Evolutionary conservation across 2,888 invertebrate genomes (phyloP), one percentile per base, ranked within the genome.

Genomic region (Xestia ashworthii): DNA sequence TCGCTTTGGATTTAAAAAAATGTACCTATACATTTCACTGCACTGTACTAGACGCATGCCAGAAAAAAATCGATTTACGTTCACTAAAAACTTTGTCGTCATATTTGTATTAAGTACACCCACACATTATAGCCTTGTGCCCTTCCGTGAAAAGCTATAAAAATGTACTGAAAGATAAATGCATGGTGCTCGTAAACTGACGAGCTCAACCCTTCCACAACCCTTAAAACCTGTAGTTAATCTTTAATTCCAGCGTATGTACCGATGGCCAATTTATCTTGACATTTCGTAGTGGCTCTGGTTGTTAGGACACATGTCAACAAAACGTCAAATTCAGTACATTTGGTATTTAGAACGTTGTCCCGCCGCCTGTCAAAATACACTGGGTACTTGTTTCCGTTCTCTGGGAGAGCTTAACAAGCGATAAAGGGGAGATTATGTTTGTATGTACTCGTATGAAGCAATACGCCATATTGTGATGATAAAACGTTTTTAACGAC

Each of bases 101-200:
- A 32, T 72, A 32, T 72, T 68, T 55, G 14, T 74, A 41, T 55
- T 74, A 66, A 19, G 44, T 58, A 32, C 25, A 60, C 12, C 3
- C 1, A 44, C 16, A 74, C 41, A 44, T 62, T n/a, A 67, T 3
- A 48, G 19, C 16, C 65, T 74, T 62, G 11, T 44, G 5, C 22
- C 44, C 66, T 69, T 65, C 71, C 70, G 55, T 66, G 60, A 14
- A 76, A 65, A 72, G 76, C 71, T 69, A 88, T 86, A 86, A 88
- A 87, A 78, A n/a, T 73, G 32, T 74, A 72, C 74, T 76, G 41
- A 77, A 83, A 83, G 60, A 74, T 74, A 75, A 71, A 79, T 87
- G 71, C 53, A 74, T 79, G 76, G 62, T 60, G 62, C 67, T 78
- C 76, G 41, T 83, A 83, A 86, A 80, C 53, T 48, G 80, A 68